These are phyloP conservation scores for Ophonus ardosiacus DNA, from an alignment of 2,888 invertebrate species.

Conservation along the genomic window DNA sequence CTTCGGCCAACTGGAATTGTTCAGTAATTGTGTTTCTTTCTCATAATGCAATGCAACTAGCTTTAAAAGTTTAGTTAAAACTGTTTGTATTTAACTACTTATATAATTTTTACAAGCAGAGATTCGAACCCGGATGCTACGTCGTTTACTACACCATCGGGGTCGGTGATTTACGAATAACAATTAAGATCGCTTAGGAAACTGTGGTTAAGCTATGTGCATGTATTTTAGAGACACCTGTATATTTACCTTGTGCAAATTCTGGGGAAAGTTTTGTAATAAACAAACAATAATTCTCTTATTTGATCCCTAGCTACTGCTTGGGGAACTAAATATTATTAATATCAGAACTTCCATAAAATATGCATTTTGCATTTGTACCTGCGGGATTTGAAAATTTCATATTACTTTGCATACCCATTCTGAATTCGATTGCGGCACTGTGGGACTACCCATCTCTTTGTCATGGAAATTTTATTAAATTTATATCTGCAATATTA, in stretches of 20 bases:
- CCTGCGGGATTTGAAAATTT: neutral
- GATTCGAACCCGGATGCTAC: too few species aligned
- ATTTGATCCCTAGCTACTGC: neutral
- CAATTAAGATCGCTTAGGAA: too few species aligned
- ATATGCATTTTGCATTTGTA: neutral
- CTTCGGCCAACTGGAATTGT: too few species aligned
- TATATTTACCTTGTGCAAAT: neutral
- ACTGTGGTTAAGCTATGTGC: too few species aligned
- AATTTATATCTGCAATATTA: neutral
- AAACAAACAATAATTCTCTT: neutral
- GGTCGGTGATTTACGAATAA: too few species aligned
- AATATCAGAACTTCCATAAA: neutral
- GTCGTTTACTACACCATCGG: too few species aligned
- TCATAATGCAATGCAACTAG: too few species aligned
- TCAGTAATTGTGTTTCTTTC: too few species aligned
- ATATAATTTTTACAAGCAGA: too few species aligned
- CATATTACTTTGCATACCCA: neutral
- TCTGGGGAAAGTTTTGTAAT: neutral
- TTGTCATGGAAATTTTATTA: neutral
- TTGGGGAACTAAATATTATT: neutral
- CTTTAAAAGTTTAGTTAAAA: too few species aligned
- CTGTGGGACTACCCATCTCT: neutral
- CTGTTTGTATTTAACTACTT: too few species aligned
- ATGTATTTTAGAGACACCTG: neutral
- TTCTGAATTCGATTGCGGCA: neutral